Evolutionary conservation across 2,113 vertebrate species (phyloP), one percentile per base, ranked within the genome.

Genomic region (Pleuronectes platessa): DNA sequence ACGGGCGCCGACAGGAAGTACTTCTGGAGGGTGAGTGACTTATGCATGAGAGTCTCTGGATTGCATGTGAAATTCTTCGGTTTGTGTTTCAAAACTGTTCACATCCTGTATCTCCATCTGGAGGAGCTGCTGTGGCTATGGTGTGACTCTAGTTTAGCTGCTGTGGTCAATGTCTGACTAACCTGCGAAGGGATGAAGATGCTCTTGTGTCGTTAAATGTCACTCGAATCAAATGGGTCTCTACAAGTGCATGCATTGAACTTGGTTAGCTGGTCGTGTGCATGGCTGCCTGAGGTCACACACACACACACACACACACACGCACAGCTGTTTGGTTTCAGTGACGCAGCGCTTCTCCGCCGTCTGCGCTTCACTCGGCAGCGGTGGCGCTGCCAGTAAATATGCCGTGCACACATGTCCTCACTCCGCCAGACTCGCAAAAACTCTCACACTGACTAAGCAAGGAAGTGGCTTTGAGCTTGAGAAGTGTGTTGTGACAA

Each of bases 11-110:
- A 96, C 93, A 96, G 97, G 88, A 96, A 97, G 91, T 98, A 97
- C 72, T 97, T 98, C 78, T 99, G 97, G 97, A 95, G 97, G 96
- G 97, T 99, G 92, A 97, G 97, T 92, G 14, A 54, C 58, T 9
- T 15, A 0, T 49, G 23, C 58, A 20, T 51, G 37, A 65, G 60
- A 74, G 31, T 20, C 10, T 74, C 13, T 66, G 35, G 75, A 71
- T 78, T 21, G 47, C 27, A 61, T 51, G 64, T 79, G 27, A 74
- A 68, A 76, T 70, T 35, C 18, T 15, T 55, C 2, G 21, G 20
- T 42, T 15, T 61, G 9, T 55, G 53, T 74, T 61, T 86, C 40
- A 86, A 64, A 72, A 71, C 23, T 12, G 21, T 81, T 86, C 63
- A 88, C 87, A 86, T 90, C 86, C 83, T 90, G 87, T 83, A 58